phyloP scores from a whole-genome alignment of 1,140 invertebrate species.

The Apis dorsata region DNA sequence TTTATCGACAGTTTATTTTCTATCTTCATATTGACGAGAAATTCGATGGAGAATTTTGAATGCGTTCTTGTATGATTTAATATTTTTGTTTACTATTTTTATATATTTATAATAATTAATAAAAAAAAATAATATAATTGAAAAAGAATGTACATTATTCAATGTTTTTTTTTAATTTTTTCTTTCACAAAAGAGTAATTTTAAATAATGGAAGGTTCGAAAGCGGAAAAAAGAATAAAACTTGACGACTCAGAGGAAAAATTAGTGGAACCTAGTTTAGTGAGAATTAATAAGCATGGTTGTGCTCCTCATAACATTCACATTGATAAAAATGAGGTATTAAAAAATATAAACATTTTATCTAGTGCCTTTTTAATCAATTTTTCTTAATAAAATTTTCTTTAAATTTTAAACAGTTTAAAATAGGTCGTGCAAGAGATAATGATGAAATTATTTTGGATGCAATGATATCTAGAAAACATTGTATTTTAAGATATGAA shows the following conservation, averaged over 20 bases:
- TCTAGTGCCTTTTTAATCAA: background rate
- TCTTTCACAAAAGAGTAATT: background rate
- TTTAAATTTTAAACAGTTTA: constrained; percentile 75
- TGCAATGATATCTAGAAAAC: constrained; percentile 80
- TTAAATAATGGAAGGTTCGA: constrained; percentile 40
- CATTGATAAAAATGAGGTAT: constrained; percentile 70
- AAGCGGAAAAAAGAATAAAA: background rate
- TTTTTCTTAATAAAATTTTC: background rate
- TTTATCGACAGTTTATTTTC: background rate
- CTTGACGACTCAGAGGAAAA: constrained; percentile 14
- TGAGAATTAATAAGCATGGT: constrained; percentile 49
- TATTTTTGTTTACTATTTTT: background rate
- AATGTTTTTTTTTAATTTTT: background rate
- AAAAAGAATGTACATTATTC: too few relatives aligned
- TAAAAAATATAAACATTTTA: background rate
- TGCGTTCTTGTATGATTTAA: background rate
- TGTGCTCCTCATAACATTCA: constrained; percentile 55
- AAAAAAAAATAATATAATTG: background rate
- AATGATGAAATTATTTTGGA: constrained; percentile 79
- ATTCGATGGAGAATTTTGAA: background rate
- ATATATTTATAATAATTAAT: background rate
- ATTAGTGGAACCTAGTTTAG: constrained; percentile 59
- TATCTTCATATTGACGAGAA: background rate
- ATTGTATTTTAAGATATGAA: constrained; percentile 78
- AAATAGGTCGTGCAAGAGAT: constrained; percentile 77